Conservation (phyloP, 1,140 invertebrate genomes). For the Lysiphlebus fabarum region DNA sequence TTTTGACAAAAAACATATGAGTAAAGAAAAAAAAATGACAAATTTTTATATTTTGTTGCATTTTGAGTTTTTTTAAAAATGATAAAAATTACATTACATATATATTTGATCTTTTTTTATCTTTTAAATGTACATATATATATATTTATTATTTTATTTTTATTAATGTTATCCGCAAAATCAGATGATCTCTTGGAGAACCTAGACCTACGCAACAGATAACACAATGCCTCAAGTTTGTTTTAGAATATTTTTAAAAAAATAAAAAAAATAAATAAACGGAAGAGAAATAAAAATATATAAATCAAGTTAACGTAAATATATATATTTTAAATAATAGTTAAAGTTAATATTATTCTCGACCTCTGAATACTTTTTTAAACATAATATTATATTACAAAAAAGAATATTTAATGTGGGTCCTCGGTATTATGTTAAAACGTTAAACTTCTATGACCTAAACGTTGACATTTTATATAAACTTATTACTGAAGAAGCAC, state of each 20-base stretch:
- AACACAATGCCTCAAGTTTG: constrained; percentile 32
- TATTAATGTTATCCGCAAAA: constrained; percentile 12
- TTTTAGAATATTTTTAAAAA: constrained; percentile 6
- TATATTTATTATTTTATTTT: too few relatives aligned
- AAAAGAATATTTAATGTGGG: constrained; percentile 39
- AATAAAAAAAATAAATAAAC: not conserved
- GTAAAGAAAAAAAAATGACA: too few relatives aligned
- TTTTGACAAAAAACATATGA: too few relatives aligned
- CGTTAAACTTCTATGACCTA: constrained; percentile 38
- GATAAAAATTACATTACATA: too few relatives aligned
- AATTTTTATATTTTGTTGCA: too few relatives aligned
- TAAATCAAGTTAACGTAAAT: not conserved
- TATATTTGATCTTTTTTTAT: too few relatives aligned
- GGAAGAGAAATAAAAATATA: constrained; percentile 6
- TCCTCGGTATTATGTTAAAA: constrained; percentile 33
- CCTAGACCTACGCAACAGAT: constrained; percentile 38
- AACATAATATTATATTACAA: constrained; percentile 24
- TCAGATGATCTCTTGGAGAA: constrained; percentile 29
- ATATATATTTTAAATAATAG: constrained; percentile 12
- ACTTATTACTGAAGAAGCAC: constrained; percentile 17
- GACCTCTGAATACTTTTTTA: constrained; percentile 29
- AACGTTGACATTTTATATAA: constrained; percentile 36
- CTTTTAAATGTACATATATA: too few relatives aligned
- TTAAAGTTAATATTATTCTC: constrained; percentile 26
- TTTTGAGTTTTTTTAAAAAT: too few relatives aligned